phyloP scores from a whole-genome alignment of 2,888 invertebrate genomes.

The Kryphioiulus occultus region DNA sequence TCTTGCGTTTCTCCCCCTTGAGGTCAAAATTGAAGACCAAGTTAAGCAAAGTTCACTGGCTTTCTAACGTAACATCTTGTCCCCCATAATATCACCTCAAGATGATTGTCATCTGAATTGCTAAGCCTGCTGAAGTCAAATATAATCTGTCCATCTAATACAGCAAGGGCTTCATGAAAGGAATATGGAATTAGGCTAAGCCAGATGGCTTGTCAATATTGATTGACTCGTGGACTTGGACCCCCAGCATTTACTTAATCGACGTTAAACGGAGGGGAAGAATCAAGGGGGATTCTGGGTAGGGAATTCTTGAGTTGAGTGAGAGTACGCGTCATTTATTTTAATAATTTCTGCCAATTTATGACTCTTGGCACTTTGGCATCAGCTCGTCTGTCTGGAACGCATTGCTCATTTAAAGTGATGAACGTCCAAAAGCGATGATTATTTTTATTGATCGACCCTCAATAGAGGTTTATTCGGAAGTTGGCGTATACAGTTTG shows the following conservation, averaged over 20 bases:
- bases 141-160: constrained; percentile 13
- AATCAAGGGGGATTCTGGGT: not conserved
- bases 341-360: constrained; percentile 14
- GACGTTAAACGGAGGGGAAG: constrained; percentile 17
- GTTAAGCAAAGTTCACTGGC: not conserved
- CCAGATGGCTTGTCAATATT: constrained; percentile 20
- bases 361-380: not conserved
- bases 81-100: not conserved
- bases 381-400: not conserved
- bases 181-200: not conserved
- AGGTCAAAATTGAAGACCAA: too few species aligned
- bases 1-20: too few species aligned
- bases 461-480: not conserved
- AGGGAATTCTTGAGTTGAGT: not conserved
- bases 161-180: not conserved
- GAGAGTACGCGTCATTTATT: not conserved
- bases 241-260: not conserved
- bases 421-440: not conserved
- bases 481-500: not conserved
- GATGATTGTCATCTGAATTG: not conserved
- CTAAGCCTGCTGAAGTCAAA: not conserved
- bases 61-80: not conserved
- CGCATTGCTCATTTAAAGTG: not conserved
- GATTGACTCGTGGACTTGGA: constrained; percentile 14
- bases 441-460: not conserved